These are phyloP conservation scores for Liolophura sinensis DNA, from an alignment of 1,140 invertebrate genomes.

Conservation along the genomic window DNA sequence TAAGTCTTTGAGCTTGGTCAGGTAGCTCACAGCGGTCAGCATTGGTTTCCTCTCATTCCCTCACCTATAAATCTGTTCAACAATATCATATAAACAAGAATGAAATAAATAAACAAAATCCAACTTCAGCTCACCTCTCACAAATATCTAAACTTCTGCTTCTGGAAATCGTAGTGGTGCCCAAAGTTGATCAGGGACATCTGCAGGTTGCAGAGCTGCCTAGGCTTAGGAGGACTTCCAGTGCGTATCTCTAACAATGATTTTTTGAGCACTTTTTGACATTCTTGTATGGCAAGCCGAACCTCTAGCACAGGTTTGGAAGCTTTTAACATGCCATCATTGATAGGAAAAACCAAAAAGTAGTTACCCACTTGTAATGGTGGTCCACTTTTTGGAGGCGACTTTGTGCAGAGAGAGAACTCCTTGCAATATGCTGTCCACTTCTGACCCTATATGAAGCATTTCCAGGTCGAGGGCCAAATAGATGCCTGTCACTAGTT, in stretches of 20 bases:
- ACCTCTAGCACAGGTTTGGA: constrained; percentile 34
- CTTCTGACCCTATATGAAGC: background rate
- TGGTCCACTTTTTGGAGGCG: constrained; percentile 9
- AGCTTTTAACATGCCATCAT: constrained; percentile 36
- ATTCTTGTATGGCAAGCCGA: constrained; percentile 37
- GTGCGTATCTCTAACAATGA: constrained; percentile 2
- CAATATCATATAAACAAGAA: too few relatives aligned
- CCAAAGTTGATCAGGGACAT: too few relatives aligned
- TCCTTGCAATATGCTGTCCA: background rate
- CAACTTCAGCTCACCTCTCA: too few relatives aligned
- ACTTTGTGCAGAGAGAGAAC: background rate
- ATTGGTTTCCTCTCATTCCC: too few relatives aligned
- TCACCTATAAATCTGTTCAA: too few relatives aligned
- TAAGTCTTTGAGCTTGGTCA: too few relatives aligned
- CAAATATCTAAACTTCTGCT: too few relatives aligned
- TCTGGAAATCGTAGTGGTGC: too few relatives aligned
- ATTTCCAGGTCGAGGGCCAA: background rate
- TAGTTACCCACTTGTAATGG: constrained; percentile 38
- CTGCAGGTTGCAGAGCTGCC: too few relatives aligned
- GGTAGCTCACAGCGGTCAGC: too few relatives aligned
- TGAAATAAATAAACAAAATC: too few relatives aligned
- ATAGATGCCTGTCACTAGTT: background rate
- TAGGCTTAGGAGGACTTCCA: too few relatives aligned
- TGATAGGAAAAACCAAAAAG: constrained; percentile 51
- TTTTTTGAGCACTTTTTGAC: constrained; percentile 34